A percentile compares a stretch with the other conserved stretches of the same genome.
phyloP scores from a whole-genome alignment of 2,888 invertebrate species.

The Drosophila formosana region DNA sequence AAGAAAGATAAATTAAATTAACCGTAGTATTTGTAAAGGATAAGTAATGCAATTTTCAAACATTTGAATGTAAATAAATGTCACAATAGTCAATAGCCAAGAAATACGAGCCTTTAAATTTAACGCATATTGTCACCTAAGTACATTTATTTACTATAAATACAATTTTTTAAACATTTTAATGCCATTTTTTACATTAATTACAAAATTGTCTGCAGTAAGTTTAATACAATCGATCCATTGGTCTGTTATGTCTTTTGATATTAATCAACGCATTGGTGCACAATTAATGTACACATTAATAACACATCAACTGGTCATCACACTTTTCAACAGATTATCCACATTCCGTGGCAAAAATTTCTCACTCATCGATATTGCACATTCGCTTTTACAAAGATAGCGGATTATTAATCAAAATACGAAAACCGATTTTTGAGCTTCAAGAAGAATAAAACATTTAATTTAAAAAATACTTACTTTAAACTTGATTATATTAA shows the following conservation, averaged over 20 bases:
- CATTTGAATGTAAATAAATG: conserved; percentile 20
- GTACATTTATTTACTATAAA: conserved; percentile 30
- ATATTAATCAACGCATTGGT: conserved; percentile 68
- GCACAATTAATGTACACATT: conserved; percentile 72
- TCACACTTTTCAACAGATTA: conserved; percentile 35
- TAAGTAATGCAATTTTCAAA: conserved; percentile 27
- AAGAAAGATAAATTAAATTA: conserved; percentile 13
- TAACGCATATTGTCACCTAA: background rate
- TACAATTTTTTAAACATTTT: conserved; percentile 43
- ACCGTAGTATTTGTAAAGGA: background rate
- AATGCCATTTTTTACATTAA: conserved; percentile 35
- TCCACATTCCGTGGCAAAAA: conserved; percentile 28
- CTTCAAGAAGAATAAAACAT: too few species aligned
- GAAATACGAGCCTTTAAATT: background rate
- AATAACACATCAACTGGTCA: conserved; percentile 67
- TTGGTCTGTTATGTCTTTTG: background rate
- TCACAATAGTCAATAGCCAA: background rate
- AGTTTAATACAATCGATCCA: too few species aligned
- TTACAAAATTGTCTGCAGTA: too few species aligned
- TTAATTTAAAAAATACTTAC: background rate
- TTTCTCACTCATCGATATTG: conserved; percentile 8
- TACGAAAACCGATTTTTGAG: too few species aligned
- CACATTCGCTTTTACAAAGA: conserved; percentile 7
- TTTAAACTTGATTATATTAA: too few species aligned
- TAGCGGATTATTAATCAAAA: conserved; percentile 9